Conservation (phyloP, 1,140 invertebrate genomes). For the Aphis craccivora region DNA sequence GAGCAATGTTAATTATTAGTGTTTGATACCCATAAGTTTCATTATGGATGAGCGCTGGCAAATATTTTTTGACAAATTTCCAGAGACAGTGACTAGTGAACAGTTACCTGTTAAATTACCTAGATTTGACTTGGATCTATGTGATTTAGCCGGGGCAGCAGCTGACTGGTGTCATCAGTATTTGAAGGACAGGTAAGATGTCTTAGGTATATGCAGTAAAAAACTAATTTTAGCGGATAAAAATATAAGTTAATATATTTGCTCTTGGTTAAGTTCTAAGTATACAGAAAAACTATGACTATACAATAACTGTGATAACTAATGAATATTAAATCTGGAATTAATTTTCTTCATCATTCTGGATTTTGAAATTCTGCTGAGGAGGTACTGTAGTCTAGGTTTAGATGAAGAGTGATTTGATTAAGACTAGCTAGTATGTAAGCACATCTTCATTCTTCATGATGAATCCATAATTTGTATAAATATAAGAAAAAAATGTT, state of each 20-base stretch:
- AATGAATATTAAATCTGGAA: too few species aligned
- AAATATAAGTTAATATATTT: neutral
- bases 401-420: too few species aligned
- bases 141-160: slow-evolving; percentile 78
- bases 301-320: too few species aligned
- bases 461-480: too few species aligned
- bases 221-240: neutral
- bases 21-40: neutral
- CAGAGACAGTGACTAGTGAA: slow-evolving; percentile 66
- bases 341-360: too few species aligned
- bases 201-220: neutral
- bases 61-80: slow-evolving; percentile 48
- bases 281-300: too few species aligned
- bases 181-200: slow-evolving; percentile 78
- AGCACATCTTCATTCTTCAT: too few species aligned
- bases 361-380: too few species aligned
- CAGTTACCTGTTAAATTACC: slow-evolving; percentile 77
- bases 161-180: slow-evolving; percentile 80
- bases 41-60: slow-evolving; percentile 38
- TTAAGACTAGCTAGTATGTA: too few species aligned
- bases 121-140: slow-evolving; percentile 72
- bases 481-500: too few species aligned
- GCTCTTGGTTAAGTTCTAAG: too few species aligned
- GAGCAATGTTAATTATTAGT: neutral
- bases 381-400: too few species aligned